A percentile compares a stretch with the other conserved stretches of the same genome.
phyloP scores from a whole-genome alignment of 2,797 vertebrate species.

The Poliocrania exsul region DNA sequence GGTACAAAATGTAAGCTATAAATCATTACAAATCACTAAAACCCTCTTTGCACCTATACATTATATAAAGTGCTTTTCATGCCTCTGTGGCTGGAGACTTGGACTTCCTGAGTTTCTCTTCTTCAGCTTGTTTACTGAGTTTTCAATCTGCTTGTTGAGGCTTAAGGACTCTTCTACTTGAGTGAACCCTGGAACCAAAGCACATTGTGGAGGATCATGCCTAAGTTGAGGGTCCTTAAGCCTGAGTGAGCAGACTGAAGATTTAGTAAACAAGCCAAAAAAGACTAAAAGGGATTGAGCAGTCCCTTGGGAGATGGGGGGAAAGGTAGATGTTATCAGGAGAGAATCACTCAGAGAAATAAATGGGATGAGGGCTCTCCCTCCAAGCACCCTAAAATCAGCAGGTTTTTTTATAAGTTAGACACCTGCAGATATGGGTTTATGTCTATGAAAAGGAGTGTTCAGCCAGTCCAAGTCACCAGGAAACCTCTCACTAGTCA shows the following conservation, averaged over 20 bases:
- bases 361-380: fast-evolving
- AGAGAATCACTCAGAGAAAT: neutral
- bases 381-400: neutral
- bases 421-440: neutral
- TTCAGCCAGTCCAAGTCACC: neutral
- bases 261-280: slow-evolving; percentile 7
- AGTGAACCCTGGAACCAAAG: slow-evolving; percentile 7
- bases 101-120: neutral
- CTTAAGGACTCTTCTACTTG: slow-evolving; percentile 33
- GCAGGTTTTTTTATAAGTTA: neutral
- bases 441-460: neutral
- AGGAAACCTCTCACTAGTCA: neutral
- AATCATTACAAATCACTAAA: neutral
- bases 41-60: neutral
- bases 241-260: neutral
- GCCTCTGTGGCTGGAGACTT: neutral
- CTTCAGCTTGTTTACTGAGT: slow-evolving; percentile 31
- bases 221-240: slow-evolving; percentile 25
- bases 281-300: neutral
- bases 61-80: neutral
- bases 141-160: slow-evolving; percentile 40
- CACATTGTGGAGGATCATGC: neutral
- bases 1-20: neutral
- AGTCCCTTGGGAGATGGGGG: neutral
- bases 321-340: neutral